Evolutionary conservation across 2,888 invertebrate genomes (phyloP).

Genomic region (Drosophila tanythrix): DNA sequence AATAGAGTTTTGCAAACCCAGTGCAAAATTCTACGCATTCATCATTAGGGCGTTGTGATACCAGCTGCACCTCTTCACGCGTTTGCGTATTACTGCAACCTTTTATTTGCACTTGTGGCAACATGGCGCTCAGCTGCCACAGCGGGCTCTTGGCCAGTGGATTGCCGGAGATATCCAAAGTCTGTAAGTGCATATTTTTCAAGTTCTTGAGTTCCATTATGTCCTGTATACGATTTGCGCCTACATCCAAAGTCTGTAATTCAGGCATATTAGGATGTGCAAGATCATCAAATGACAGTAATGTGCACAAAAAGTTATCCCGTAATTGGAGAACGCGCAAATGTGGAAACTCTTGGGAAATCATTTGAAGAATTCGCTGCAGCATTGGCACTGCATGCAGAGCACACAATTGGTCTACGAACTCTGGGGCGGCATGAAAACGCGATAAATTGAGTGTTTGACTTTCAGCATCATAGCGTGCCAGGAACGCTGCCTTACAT

Average conservation of each 20-base stretch:
- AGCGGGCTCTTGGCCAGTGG: not conserved
- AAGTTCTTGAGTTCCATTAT: not conserved
- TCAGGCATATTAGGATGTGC: not conserved
- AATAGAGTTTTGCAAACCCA: not conserved
- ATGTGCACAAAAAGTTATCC: not conserved
- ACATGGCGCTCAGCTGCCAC: not conserved
- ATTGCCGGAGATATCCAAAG: not conserved
- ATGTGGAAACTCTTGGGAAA: not conserved
- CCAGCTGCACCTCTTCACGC: not conserved
- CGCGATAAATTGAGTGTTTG: not conserved
- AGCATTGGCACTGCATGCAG: not conserved
- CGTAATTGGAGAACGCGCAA: not conserved
- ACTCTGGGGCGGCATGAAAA: not conserved
- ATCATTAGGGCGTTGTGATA: not conserved
- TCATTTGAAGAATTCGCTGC: not conserved
- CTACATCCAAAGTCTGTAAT: not conserved
- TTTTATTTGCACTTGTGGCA: constrained; percentile 1
- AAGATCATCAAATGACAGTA: not conserved
- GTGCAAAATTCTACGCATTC: not conserved
- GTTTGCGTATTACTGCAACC: not conserved
- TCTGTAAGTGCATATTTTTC: not conserved
- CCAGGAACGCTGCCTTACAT: not conserved
- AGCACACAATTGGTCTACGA: not conserved
- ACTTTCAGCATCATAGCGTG: not conserved
- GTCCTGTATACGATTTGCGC: not conserved